Conservation (phyloP, 1,140 invertebrate genomes). For the Aphis gossypii region DNA sequence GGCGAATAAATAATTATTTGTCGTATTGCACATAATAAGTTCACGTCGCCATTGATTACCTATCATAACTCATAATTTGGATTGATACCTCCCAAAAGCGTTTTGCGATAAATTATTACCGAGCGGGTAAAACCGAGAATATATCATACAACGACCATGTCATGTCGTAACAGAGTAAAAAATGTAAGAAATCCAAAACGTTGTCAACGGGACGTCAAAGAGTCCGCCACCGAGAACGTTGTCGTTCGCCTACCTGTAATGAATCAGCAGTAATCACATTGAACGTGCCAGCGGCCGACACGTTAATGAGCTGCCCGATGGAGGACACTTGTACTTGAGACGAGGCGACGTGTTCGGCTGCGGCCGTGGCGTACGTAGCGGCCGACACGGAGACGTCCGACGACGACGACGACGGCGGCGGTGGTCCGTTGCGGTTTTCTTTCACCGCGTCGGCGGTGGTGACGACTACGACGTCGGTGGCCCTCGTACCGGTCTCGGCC, state of each 20-base stretch:
- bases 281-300: slow-evolving; percentile 74
- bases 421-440: slow-evolving; percentile 70
- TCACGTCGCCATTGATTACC: background rate
- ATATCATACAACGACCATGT: background rate
- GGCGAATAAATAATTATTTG: background rate
- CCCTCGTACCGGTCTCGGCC: slow-evolving; percentile 71
- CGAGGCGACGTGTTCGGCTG: slow-evolving; percentile 64
- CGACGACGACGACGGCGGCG: slow-evolving; percentile 62
- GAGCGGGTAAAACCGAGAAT: background rate
- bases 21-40: background rate
- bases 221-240: background rate
- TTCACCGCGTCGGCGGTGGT: slow-evolving; percentile 64
- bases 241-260: slow-evolving; percentile 68
- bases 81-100: background rate
- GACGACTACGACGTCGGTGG: slow-evolving; percentile 68
- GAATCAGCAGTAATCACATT: slow-evolving; percentile 86
- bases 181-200: background rate
- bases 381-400: slow-evolving; percentile 65
- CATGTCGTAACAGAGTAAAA: background rate
- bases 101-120: background rate
- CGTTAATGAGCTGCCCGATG: slow-evolving; percentile 78
- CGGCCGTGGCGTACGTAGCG: slow-evolving; percentile 61
- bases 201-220: background rate
- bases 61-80: background rate
- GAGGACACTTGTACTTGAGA: slow-evolving; percentile 75